Percentiles rank a stretch among this genome's conserved stretches.
Conservation (phyloP, 2,113 vertebrate genomes). For the Gadus macrocephalus region DNA sequence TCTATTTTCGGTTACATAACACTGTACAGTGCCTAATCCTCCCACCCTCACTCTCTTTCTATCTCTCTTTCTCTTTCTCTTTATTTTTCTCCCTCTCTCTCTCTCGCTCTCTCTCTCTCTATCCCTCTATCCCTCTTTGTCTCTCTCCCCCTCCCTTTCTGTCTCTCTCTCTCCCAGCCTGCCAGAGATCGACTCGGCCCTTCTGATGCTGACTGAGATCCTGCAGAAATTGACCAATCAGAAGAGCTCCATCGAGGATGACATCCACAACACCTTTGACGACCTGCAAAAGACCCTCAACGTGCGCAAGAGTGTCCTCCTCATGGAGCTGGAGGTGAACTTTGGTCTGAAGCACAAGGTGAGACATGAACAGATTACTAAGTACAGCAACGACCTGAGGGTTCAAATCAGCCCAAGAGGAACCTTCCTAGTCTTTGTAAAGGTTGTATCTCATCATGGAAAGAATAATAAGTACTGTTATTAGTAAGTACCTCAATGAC, state of each 20-base stretch:
- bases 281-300: constrained; percentile 95
- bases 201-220: constrained; percentile 91
- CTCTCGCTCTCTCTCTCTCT: no score
- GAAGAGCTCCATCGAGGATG: constrained; percentile 90
- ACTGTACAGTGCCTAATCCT: no score
- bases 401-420: no score
- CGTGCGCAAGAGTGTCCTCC: constrained; percentile 91
- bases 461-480: no score
- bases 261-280: constrained; percentile 90
- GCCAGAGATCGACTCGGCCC: constrained; percentile 93
- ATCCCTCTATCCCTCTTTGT: neutral
- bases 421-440: no score
- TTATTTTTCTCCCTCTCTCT: no score
- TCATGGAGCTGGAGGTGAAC: constrained; percentile 98
- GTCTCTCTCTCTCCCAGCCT: constrained; percentile 67
- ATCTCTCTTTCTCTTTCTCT: no score
- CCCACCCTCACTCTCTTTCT: no score
- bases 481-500: no score
- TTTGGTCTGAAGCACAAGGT: constrained; percentile 98
- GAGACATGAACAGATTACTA: constrained; percentile 31
- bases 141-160: neutral
- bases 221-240: constrained; percentile 91
- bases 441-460: no score
- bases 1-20: no score
- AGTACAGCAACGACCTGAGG: neutral